Conservation (phyloP, 2,888 invertebrate genomes). For the Caenorhabditis japonica region DNA sequence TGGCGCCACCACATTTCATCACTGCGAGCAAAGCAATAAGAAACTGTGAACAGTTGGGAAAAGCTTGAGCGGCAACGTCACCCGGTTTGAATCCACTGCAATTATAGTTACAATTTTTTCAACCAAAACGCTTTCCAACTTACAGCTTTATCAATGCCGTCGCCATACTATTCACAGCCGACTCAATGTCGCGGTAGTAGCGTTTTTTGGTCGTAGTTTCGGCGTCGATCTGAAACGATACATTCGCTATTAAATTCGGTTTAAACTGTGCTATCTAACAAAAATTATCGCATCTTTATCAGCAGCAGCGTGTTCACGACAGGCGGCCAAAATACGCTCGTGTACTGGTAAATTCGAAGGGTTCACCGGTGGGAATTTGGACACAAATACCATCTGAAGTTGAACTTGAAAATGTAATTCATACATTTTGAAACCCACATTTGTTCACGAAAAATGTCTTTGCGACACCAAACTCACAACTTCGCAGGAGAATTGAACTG, state of each 20-base stretch:
- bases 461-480: too few species aligned
- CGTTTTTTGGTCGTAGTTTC: conserved; percentile 50
- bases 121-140: neutral
- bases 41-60: conserved; percentile 61
- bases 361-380: conserved; percentile 36
- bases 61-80: conserved; percentile 51
- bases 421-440: too few species aligned
- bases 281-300: conserved; percentile 48
- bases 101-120: too few species aligned
- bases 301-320: conserved; percentile 15
- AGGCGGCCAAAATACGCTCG: conserved; percentile 41
- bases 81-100: conserved; percentile 54
- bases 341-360: conserved; percentile 35
- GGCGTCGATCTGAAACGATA: conserved; percentile 42
- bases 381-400: conserved; percentile 57
- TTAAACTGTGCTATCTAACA: conserved; percentile 17
- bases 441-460: too few species aligned
- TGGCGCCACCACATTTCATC: conserved; percentile 66
- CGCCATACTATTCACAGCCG: conserved; percentile 44
- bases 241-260: too few species aligned
- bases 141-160: conserved; percentile 39
- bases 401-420: too few species aligned
- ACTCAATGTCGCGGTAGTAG: conserved; percentile 40
- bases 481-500: too few species aligned
- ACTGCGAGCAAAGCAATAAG: conserved; percentile 58